Percentiles rank a stretch among this genome's conserved stretches.
phyloP scores from a whole-genome alignment of 1,140 invertebrate genomes.

The Drosophila ficusphila region DNA sequence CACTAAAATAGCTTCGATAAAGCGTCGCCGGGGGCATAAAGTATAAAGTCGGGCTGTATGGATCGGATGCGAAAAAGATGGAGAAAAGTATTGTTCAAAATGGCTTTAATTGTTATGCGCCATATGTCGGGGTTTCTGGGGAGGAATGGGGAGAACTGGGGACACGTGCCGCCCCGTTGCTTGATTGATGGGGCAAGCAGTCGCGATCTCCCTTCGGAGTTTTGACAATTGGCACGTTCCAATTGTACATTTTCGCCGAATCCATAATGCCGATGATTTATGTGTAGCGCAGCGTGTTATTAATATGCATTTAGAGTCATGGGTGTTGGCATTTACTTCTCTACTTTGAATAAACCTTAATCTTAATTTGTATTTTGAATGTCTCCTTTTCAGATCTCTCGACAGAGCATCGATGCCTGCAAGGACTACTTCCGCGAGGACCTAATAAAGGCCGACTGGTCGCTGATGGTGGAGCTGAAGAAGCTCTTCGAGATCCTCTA shows the following conservation, averaged over 20 bases:
- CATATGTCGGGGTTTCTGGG: slow-evolving; percentile 36
- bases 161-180: slow-evolving; percentile 49
- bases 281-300: slow-evolving; percentile 43
- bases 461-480: slow-evolving; percentile 98
- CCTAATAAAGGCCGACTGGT: slow-evolving; percentile 97
- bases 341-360: too few relatives aligned
- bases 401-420: slow-evolving; percentile 99
- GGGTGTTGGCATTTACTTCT: not conserved
- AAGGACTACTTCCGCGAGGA: slow-evolving; percentile 99
- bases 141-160: not conserved
- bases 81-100: slow-evolving; percentile 53
- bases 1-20: slow-evolving; percentile 57
- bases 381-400: slow-evolving; percentile 92
- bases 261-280: slow-evolving; percentile 53
- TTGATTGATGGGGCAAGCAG: slow-evolving; percentile 57
- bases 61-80: slow-evolving; percentile 28
- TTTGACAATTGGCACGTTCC: slow-evolving; percentile 65
- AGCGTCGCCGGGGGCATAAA: slow-evolving; percentile 27
- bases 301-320: slow-evolving; percentile 34
- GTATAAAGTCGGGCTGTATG: slow-evolving; percentile 6
- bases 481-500: slow-evolving; percentile 99
- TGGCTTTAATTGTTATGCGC: slow-evolving; percentile 61
- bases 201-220: slow-evolving; percentile 12
- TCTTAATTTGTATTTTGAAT: too few relatives aligned
- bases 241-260: slow-evolving; percentile 50